A percentile compares a stretch with the other conserved stretches of the same genome.
These are phyloP conservation scores for Lynx canadensis DNA, from an alignment of 2,113 vertebrate genomes.

Conservation along the genomic window DNA sequence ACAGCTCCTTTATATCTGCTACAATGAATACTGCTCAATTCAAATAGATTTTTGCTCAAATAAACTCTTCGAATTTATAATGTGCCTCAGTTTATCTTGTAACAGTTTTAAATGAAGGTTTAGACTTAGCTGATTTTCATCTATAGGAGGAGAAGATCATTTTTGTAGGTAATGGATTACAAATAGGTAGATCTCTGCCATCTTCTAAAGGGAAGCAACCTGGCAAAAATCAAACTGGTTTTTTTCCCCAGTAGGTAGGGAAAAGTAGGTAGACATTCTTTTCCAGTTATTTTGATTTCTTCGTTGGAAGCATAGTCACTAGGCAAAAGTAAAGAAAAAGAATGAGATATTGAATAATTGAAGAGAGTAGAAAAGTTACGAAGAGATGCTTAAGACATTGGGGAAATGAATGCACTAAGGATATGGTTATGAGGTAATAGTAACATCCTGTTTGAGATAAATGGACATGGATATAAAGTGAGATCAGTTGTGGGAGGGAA, in stretches of 20 bases:
- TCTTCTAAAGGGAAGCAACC: no score
- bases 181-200: no score
- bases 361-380: background rate
- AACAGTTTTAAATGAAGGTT: background rate
- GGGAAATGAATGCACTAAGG: background rate
- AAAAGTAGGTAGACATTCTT: background rate
- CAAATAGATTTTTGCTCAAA: background rate
- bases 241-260: no score
- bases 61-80: background rate
- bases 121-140: background rate
- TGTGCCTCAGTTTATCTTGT: background rate
- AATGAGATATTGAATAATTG: background rate
- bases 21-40: background rate
- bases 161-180: background rate
- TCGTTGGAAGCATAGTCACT: background rate
- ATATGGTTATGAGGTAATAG: background rate
- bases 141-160: background rate
- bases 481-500: background rate
- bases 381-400: background rate
- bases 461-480: background rate
- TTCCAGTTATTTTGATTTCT: background rate
- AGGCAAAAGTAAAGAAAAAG: background rate
- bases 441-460: background rate
- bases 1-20: background rate
- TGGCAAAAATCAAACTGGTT: no score